Percentiles rank a stretch among this genome's conserved stretches.
These are phyloP conservation scores for Pipistrellus kuhlii DNA, from an alignment of 2,797 vertebrate genomes.

Conservation along the genomic window DNA sequence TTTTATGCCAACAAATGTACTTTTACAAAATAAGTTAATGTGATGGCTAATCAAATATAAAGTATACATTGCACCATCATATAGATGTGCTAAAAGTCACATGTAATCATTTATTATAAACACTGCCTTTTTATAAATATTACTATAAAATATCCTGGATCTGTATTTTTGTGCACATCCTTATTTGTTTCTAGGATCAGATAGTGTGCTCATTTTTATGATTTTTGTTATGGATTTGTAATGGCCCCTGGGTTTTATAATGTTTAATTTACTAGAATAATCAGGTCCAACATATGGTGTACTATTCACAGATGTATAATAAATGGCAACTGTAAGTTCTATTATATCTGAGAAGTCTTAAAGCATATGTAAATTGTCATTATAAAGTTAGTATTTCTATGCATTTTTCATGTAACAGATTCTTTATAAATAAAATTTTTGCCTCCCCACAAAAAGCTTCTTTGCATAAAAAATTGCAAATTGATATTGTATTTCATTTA, in stretches of 20 bases:
- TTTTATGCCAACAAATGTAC: neutral
- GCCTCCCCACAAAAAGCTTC: neutral
- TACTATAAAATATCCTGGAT: neutral
- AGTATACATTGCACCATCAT: neutral
- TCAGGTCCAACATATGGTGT: neutral
- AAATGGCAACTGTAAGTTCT: slow-evolving; percentile 32
- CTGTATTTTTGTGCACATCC: neutral
- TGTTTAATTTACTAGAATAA: slow-evolving; percentile 44
- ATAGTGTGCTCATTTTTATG: neutral
- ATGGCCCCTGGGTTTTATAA: slow-evolving; percentile 15
- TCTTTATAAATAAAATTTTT: neutral
- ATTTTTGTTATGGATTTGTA: neutral
- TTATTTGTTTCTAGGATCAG: neutral
- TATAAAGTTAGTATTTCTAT: neutral
- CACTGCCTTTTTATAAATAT: neutral
- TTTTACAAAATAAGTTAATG: neutral
- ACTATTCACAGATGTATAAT: slow-evolving; percentile 16
- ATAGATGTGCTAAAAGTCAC: neutral
- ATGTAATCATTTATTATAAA: neutral
- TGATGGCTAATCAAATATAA: neutral
- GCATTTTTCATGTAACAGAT: slow-evolving; percentile 11
- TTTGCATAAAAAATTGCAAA: neutral
- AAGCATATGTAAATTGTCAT: neutral
- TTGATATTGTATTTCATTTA: neutral
- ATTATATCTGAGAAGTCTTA: neutral